Evolutionary conservation across 2,888 invertebrate species (phyloP).

Genomic region (Pediacus dermestoides): DNA sequence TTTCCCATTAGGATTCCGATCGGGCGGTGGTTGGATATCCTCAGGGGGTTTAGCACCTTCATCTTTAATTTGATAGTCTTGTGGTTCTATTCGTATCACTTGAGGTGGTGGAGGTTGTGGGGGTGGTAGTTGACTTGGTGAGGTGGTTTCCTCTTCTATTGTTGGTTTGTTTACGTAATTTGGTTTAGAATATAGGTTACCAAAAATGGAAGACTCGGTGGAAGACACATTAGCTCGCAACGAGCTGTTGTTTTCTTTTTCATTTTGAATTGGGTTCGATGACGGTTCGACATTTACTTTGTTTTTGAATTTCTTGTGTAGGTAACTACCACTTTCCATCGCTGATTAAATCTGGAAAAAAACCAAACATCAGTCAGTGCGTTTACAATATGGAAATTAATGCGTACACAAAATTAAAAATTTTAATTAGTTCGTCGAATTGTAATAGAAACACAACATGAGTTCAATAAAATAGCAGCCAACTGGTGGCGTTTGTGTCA

Average conservation of each 20-base stretch:
- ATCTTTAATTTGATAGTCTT: constrained; percentile 10
- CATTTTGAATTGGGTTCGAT: too few species aligned
- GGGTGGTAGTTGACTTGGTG: constrained; percentile 8
- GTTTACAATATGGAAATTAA: too few species aligned
- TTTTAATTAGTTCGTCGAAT: too few species aligned
- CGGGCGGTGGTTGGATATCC: constrained; percentile 22
- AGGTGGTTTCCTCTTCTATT: constrained; percentile 15
- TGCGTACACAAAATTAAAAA: too few species aligned
- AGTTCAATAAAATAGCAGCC: too few species aligned
- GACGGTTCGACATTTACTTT: constrained; percentile 60
- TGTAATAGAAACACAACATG: too few species aligned
- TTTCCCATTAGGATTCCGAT: constrained; percentile 55
- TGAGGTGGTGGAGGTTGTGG: constrained; percentile 13
- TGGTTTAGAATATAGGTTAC: constrained; percentile 36
- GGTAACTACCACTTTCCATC: constrained; percentile 61
- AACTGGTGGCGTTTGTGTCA: too few species aligned
- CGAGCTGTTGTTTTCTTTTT: constrained; percentile 32
- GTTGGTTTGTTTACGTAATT: constrained; percentile 27
- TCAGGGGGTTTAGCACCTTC: constrained; percentile 13
- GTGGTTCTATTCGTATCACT: constrained; percentile 9
- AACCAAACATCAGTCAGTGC: too few species aligned
- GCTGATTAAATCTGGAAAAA: constrained; percentile 35
- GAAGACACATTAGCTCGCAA: constrained; percentile 43
- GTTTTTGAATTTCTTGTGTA: constrained; percentile 92
- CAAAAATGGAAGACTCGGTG: constrained; percentile 45